Evolutionary conservation across 2,888 invertebrate genomes (phyloP), one percentile per base, ranked within the genome.

Genomic region (Liposcelis brunnea): DNA sequence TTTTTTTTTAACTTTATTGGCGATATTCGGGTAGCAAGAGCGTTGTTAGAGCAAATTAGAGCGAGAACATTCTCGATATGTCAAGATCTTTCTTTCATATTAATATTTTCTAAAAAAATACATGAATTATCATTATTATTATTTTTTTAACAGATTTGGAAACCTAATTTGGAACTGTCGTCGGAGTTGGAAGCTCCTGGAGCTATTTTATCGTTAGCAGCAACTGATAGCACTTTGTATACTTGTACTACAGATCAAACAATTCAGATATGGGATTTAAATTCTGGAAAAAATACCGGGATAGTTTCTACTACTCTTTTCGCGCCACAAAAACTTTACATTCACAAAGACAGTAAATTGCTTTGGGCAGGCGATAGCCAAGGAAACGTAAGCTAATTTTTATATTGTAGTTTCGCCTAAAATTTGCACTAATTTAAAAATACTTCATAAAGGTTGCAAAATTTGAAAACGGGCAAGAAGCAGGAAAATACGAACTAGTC

Each of bases 241-340:
- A 72, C 77, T 1, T 67, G 73, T 34, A 77, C 77, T 2, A 75
- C 74, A 49, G 79, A 78, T 52, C 73, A 73, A 2, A 71, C 70
- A 4, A 65, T 77, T 16, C 69, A 68, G 54, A 63, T 70, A 2
- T 78, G 75, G 73, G 62, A 67, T 14, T 21, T 16, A 14, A 40
- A 40, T 7, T 18, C 40, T 12, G 4, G 6, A 18, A 14, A 40
- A 21, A 40, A 11, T 18, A n/a, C 4, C 7, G 40, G 40, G 7
- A n/a, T 40, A 12, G 19, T 10, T 16, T 6, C 40, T 6, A 40
- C 19, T 6, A 18, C 16, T 5, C 40, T 40, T 19, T 5, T 14
- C 19, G 6, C 5, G 12, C 40, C 40, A 6, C 40, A 40, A 11
- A 40, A 40, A 18, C 7, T 40, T 6, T 40, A 15, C 16, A n/a